Percentiles rank a stretch among this genome's conserved stretches.
phyloP scores from a whole-genome alignment of 2,888 invertebrate genomes.

The Platycnemis pennipes region DNA sequence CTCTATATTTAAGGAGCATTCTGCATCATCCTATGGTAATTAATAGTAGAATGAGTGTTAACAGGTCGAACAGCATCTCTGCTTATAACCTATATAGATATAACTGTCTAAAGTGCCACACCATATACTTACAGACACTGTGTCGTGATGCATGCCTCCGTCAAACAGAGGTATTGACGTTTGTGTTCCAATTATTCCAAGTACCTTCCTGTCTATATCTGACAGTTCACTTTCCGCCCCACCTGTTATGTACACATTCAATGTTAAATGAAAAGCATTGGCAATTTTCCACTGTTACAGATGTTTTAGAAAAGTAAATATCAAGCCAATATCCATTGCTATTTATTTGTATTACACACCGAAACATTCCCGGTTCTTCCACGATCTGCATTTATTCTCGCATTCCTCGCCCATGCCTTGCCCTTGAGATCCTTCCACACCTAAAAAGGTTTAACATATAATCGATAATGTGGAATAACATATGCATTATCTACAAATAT shows the following conservation, averaged over 20 bases:
- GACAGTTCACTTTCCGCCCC: not conserved
- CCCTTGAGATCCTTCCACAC: not conserved
- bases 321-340: not conserved
- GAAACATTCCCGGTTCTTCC: not conserved
- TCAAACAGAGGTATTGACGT: not conserved
- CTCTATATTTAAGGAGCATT: not conserved
- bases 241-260: not conserved
- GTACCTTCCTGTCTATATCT: not conserved
- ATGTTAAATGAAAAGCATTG: not conserved
- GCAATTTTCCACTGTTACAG: not conserved
- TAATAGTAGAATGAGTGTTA: not conserved
- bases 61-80: not conserved
- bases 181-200: not conserved
- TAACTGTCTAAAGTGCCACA: not conserved
- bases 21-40: not conserved
- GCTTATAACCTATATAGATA: too few relatives aligned
- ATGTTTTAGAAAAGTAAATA: not conserved
- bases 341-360: not conserved
- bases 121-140: not conserved
- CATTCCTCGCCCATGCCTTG: not conserved
- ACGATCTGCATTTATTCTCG: not conserved
- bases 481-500: not conserved
- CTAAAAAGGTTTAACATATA: not conserved
- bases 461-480: not conserved
- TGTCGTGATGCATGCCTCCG: not conserved